These are phyloP conservation scores for Tor tambroides DNA, from an alignment of 2,113 vertebrate genomes.

Conservation along the genomic window DNA sequence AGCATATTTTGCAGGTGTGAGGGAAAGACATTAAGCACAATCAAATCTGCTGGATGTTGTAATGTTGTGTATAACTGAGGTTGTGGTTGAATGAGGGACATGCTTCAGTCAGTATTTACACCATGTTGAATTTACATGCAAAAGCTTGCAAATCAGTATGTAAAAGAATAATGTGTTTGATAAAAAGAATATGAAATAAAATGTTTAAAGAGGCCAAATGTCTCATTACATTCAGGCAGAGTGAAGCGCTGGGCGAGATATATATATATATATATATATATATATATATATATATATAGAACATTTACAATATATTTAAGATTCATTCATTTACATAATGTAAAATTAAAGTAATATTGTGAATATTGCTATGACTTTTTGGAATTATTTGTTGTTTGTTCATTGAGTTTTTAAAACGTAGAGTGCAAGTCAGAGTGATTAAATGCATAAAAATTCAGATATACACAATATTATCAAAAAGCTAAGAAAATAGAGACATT, in stretches of 20 bases:
- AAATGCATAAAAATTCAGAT: no score
- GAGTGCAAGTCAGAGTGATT: no score
- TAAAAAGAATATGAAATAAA: not conserved
- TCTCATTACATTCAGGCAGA: not conserved
- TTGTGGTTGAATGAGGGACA: not conserved
- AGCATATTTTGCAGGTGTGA: not conserved
- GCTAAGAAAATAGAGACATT: no score
- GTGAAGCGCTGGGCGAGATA: not conserved
- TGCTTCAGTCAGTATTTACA: not conserved
- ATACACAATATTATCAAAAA: no score
- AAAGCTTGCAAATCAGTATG: not conserved
- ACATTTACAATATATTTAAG: no score
- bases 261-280: not conserved
- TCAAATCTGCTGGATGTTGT: not conserved
- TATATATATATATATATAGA: no score
- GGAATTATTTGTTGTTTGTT: no score
- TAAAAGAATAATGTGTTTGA: not conserved
- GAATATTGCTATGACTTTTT: no score
- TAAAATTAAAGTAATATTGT: no score
- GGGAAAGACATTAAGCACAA: not conserved
- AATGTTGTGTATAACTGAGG: not conserved
- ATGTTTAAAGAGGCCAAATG: not conserved
- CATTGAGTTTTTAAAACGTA: no score
- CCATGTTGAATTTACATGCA: not conserved
- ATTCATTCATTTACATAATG: no score